A percentile compares a stretch with the other conserved stretches of the same genome.
phyloP scores from a whole-genome alignment of 2,113 vertebrate genomes.

The Thymallus thymallus region DNA sequence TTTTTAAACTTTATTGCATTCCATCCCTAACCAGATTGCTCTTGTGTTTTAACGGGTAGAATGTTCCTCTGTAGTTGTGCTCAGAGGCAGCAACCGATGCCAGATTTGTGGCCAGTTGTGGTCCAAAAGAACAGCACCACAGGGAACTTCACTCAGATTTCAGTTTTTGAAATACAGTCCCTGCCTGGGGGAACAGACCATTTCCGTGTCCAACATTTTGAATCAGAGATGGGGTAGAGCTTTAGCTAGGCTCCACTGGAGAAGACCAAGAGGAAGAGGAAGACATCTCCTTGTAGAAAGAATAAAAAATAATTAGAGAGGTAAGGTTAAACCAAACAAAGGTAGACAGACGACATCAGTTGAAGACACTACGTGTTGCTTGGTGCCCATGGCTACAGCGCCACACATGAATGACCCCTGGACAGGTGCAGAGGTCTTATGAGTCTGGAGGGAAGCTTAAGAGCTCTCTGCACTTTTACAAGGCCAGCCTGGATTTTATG shows the following conservation, averaged over 20 bases:
- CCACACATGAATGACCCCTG: slow-evolving; percentile 58
- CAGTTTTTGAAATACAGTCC: slow-evolving; percentile 58
- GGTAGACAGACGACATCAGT: slow-evolving; percentile 14
- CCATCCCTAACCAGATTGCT: slow-evolving; percentile 63
- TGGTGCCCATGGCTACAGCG: slow-evolving; percentile 40
- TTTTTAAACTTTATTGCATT: slow-evolving; percentile 66
- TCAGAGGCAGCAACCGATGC: slow-evolving; percentile 42
- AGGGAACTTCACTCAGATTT: slow-evolving; percentile 70
- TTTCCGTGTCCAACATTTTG: slow-evolving; percentile 64
- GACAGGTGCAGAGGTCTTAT: slow-evolving; percentile 66
- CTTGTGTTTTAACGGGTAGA: slow-evolving; percentile 53
- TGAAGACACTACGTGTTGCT: slow-evolving; percentile 30
- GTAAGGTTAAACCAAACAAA: slow-evolving; percentile 17
- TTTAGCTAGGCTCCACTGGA: slow-evolving; percentile 27
- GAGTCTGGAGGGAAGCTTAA: slow-evolving; percentile 58
- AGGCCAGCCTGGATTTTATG: slow-evolving; percentile 50
- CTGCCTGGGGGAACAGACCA: slow-evolving; percentile 45
- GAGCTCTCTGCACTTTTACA: slow-evolving; percentile 56
- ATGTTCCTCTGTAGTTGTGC: slow-evolving; percentile 58
- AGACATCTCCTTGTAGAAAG: slow-evolving; percentile 28
- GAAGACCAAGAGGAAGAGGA: slow-evolving; percentile 22
- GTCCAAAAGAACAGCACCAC: slow-evolving; percentile 71
- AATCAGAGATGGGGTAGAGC: slow-evolving; percentile 47
- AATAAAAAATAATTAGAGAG: slow-evolving; percentile 13
- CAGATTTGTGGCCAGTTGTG: slow-evolving; percentile 70